Percentiles rank a stretch among this genome's conserved stretches.
Conservation (phyloP, 2,113 vertebrate genomes). For the Actenoides lindsayi region DNA sequence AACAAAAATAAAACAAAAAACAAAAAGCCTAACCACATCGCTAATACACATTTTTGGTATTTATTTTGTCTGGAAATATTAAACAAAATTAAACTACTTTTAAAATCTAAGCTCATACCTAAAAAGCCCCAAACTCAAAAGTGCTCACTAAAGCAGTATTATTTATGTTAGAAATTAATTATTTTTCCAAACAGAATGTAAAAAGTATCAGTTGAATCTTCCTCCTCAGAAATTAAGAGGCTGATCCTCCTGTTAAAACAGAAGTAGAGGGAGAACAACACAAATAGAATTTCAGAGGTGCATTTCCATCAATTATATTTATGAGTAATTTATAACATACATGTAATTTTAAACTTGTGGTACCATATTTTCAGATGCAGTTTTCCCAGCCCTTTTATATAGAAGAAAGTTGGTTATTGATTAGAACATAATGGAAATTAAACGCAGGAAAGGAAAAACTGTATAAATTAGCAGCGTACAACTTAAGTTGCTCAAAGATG, state of each 20-base stretch:
- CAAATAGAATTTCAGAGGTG: neutral
- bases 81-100: neutral
- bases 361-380: neutral
- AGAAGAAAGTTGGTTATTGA: neutral
- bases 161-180: neutral
- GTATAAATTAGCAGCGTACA: neutral
- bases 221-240: neutral
- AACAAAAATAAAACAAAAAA: neutral
- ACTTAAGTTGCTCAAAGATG: neutral
- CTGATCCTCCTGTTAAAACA: neutral
- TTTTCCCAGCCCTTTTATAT: neutral
- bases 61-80: neutral
- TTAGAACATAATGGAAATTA: neutral
- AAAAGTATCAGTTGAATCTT: neutral
- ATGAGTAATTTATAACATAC: neutral
- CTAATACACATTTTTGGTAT: neutral
- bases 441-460: neutral
- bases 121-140: neutral
- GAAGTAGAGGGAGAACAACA: neutral
- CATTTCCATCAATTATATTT: neutral
- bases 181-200: neutral
- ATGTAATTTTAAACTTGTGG: neutral
- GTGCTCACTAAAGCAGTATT: neutral
- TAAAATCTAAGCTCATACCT: neutral
- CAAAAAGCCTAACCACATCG: neutral